Conservation (phyloP, 1,140 invertebrate species). For the Caenorhabditis tropicalis region DNA sequence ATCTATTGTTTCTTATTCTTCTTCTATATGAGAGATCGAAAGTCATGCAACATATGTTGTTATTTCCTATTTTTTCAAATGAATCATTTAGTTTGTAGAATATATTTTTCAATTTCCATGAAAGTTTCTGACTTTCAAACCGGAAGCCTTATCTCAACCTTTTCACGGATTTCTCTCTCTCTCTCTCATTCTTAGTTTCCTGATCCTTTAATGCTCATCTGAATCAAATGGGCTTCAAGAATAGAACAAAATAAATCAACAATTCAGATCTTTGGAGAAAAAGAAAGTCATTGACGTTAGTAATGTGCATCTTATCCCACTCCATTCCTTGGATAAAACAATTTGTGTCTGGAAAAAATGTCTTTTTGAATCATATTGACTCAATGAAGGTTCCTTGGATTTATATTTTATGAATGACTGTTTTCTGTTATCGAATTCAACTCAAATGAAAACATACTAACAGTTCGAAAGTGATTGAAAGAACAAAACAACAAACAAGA, state of each 20-base stretch:
- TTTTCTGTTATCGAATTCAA: background rate
- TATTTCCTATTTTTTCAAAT: background rate
- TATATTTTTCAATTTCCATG: background rate
- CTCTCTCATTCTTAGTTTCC: background rate
- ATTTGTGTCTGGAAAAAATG: background rate
- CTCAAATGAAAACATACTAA: no score
- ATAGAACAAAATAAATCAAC: background rate
- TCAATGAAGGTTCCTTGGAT: background rate
- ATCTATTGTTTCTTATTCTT: background rate
- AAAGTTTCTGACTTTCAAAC: background rate
- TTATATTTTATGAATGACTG: background rate
- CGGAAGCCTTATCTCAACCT: slow-evolving; percentile 18
- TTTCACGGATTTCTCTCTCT: no score
- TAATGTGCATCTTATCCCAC: background rate
- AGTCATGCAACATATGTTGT: background rate
- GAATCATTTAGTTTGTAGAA: background rate
- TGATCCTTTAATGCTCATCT: background rate
- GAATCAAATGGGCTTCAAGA: background rate
- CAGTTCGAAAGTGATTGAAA: no score
- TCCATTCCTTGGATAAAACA: background rate
- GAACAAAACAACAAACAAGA: no score
- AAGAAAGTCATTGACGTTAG: background rate
- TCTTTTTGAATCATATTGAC: background rate
- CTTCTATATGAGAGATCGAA: background rate
- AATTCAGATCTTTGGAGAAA: background rate